Evolutionary conservation across 2,113 vertebrate species (phyloP).

Genomic region (Corapipo altera): DNA sequence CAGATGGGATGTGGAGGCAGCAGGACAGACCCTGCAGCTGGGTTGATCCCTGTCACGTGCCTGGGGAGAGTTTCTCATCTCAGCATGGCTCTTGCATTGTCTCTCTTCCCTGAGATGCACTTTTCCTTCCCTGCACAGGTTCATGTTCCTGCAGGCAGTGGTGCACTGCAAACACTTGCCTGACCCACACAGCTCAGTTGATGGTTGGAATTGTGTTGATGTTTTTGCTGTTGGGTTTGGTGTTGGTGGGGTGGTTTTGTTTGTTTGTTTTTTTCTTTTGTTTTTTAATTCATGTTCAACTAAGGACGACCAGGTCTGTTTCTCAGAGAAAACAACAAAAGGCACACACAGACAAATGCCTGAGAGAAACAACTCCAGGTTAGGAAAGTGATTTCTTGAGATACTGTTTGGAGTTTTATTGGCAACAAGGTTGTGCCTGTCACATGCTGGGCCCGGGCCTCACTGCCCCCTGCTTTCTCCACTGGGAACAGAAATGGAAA

Average conservation of each 20-base stretch:
- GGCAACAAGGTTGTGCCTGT: conserved; percentile 33
- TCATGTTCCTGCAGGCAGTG: not conserved
- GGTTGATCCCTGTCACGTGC: not conserved
- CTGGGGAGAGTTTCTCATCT: not conserved
- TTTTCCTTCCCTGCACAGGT: not conserved
- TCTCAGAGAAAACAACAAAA: not conserved
- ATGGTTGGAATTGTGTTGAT: not conserved
- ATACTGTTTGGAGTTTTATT: conserved; percentile 5
- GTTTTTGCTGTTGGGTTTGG: not conserved
- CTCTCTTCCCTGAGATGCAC: not conserved
- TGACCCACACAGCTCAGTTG: not conserved
- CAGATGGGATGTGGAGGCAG: not conserved
- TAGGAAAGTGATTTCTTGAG: not conserved
- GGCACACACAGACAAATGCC: not conserved
- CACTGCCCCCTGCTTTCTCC: not conserved
- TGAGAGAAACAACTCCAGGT: conserved; percentile 31
- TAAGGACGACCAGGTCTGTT: not conserved
- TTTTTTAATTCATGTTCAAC: not conserved
- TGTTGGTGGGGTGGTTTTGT: not conserved
- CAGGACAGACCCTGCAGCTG: not conserved
- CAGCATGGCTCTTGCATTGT: not conserved
- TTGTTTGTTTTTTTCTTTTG: not conserved
- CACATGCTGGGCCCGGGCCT: not conserved
- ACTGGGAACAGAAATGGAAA: not conserved
- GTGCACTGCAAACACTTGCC: not conserved